Base-by-base conservation (phyloP, 37 sponge, comb jelly and placozoan species). In the Eunapius fragilis region DNA sequence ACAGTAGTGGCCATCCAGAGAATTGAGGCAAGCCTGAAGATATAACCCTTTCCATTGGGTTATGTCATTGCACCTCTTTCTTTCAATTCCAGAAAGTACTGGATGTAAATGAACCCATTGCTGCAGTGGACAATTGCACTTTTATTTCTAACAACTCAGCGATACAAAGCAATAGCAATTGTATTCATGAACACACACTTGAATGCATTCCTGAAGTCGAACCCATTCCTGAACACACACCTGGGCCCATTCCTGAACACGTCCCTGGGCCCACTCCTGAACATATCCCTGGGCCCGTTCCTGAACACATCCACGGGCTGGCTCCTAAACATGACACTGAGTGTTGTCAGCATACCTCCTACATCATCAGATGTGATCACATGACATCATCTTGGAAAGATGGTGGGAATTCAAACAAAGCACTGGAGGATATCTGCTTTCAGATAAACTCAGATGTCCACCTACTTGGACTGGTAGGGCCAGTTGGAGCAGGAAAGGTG, bases 401-500 rank as follows among this genome's bases (percentile, higher is more conserved):
- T 17, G 58, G 22, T 17, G 58, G 58, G 22, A 19, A 58, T n/a
- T n/a, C n/a, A 19, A 58, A 17, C 58, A 17, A 58, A 19, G 58
- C 58, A 1, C 58, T 58, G 19, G 14, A 17, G 1, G 58, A 58
- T 19, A 58, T 58, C 58, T 58, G 58, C 58, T 58, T 58, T 58
- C 58, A 58, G 58, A 58, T 58, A 10, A 58, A 58, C 58, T 17
- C 58, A 0, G 58, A 58, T 58, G 58, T 58, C 19, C 83, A 84
- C 37, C 80, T 91, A 33, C 74, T 91, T 70, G 88, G 88, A 41
- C 70, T 91, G 37, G 88, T 91, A 25, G 92, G 92, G 25, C 85
- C 92, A 68, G 92, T 91, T 70, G 92, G 92, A 85, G 68, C 88
- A 58, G 92, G 92, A 68, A 91, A 91, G 92, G 92, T 91, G 75